phyloP scores from a whole-genome alignment of 2,888 invertebrate species.

The Hydraecia micacea region DNA sequence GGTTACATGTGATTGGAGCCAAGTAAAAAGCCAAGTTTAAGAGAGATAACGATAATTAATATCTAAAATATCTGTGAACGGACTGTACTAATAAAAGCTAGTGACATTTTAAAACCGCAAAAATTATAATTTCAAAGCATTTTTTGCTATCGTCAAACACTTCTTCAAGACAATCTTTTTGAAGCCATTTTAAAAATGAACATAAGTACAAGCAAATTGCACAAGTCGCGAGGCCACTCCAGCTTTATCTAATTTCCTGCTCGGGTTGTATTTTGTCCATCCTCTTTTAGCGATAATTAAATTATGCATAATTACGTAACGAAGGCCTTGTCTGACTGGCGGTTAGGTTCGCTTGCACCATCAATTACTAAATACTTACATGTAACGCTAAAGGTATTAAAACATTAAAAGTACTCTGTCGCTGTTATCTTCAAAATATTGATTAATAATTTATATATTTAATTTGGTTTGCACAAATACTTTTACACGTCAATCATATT shows the following conservation, averaged over 20 bases:
- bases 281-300: conserved; percentile 16
- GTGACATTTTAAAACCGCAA: background rate
- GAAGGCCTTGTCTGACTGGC: conserved; percentile 45
- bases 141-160: conserved; percentile 14
- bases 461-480: too few relatives aligned
- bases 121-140: background rate
- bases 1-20: background rate
- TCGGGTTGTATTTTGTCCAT: conserved; percentile 27
- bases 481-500: too few relatives aligned
- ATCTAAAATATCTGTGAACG: too few relatives aligned
- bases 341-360: background rate
- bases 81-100: background rate
- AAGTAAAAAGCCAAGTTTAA: background rate
- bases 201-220: conserved; percentile 6
- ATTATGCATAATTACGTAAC: conserved; percentile 39
- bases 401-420: background rate
- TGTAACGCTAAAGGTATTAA: background rate
- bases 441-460: too few relatives aligned
- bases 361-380: background rate
- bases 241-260: conserved; percentile 53
- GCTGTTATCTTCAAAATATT: background rate
- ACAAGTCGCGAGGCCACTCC: conserved; percentile 27
- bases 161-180: conserved; percentile 11
- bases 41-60: too few relatives aligned
- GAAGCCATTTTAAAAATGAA: conserved; percentile 25